Conservation (phyloP, 2,888 invertebrate genomes). For the Tinea semifulvella region DNA sequence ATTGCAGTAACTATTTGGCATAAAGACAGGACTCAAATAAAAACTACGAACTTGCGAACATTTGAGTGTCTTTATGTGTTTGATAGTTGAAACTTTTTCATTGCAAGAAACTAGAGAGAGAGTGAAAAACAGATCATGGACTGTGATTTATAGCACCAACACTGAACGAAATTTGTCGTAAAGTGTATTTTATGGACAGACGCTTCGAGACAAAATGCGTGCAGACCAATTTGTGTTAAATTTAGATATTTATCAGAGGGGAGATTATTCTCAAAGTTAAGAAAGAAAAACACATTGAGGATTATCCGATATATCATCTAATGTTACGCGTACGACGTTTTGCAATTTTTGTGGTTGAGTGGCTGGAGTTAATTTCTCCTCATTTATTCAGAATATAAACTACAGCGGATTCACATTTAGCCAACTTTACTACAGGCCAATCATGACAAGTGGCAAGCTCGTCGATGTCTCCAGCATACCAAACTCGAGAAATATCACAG, state of each 20-base stretch:
- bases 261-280: neutral
- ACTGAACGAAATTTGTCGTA: constrained; percentile 52
- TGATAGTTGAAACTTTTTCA: constrained; percentile 6
- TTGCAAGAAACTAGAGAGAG: neutral
- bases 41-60: constrained; percentile 2
- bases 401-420: no score
- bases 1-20: no score
- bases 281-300: no score
- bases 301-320: no score
- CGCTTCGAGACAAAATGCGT: constrained; percentile 13
- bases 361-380: no score
- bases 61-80: constrained; percentile 1
- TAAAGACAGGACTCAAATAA: neutral
- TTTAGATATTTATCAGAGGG: constrained; percentile 10
- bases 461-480: no score
- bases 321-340: no score
- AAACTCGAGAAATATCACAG: no score
- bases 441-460: no score
- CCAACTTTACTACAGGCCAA: no score
- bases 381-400: no score
- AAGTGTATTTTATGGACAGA: constrained; percentile 34
- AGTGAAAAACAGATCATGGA: constrained; percentile 36
- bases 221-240: constrained; percentile 14
- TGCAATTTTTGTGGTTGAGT: no score
- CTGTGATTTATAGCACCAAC: constrained; percentile 45